phyloP scores from a whole-genome alignment of 2,797 vertebrate species.

The Rhodeus uyekii region DNA sequence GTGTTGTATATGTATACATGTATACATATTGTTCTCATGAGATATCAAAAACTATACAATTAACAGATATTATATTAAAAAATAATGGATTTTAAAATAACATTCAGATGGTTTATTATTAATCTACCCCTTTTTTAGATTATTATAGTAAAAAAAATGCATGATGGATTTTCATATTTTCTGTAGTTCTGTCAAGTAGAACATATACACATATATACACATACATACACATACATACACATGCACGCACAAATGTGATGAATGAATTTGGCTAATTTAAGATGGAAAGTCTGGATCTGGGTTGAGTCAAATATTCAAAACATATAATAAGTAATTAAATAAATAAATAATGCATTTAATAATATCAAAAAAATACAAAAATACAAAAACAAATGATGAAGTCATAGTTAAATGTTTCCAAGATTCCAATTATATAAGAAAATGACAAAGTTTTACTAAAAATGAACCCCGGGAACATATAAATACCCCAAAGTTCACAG shows the following conservation, averaged over 20 bases:
- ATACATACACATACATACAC: no score
- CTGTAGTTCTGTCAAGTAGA: not conserved
- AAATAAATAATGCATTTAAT: not conserved
- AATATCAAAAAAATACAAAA: not conserved
- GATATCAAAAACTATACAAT: no score
- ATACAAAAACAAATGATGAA: not conserved
- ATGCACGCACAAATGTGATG: no score
- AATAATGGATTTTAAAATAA: not conserved
- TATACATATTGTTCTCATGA: no score
- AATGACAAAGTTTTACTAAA: not conserved
- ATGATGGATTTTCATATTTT: not conserved
- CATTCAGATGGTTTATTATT: not conserved
- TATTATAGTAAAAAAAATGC: not conserved
- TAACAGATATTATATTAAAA: not conserved
- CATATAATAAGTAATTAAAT: not conserved
- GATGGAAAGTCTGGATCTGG: not conserved
- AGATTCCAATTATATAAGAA: not conserved
- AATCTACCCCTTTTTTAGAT: not conserved
- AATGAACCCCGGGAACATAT: not conserved
- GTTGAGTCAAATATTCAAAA: not conserved
- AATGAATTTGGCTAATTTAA: no score
- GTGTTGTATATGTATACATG: no score
- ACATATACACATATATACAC: not conserved
- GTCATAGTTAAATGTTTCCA: not conserved
- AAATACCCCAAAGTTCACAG: not conserved